Percentiles rank a stretch among this genome's conserved stretches.
Evolutionary conservation across 64 coral and sea anemone species (phyloP).

Genomic region (Montipora cactus): DNA sequence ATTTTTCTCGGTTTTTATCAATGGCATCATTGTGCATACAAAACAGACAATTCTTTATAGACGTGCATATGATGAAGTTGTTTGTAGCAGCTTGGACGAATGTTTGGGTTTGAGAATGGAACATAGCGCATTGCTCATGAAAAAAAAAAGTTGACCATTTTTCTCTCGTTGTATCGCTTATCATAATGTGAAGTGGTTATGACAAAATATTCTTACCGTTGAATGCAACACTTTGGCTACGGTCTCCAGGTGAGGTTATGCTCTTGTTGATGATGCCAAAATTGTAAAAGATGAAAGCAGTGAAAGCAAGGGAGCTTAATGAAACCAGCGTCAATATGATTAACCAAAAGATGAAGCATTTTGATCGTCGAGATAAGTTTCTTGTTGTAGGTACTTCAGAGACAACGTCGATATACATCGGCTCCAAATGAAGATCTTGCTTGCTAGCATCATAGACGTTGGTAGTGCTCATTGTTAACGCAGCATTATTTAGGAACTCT

Average conservation of each 20-base stretch:
- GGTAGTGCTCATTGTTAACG: background rate
- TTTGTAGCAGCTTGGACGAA: no score
- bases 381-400: background rate
- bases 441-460: background rate
- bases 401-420: slow-evolving; percentile 37
- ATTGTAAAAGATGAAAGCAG: slow-evolving; percentile 4
- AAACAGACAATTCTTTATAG: no score
- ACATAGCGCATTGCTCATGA: no score
- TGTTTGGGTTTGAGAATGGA: no score
- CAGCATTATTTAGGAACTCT: background rate
- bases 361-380: slow-evolving; percentile 20
- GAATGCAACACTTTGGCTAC: background rate
- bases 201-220: background rate
- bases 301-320: slow-evolving; percentile 9
- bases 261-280: background rate
- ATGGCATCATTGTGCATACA: no score
- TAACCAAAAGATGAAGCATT: background rate
- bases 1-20: no score
- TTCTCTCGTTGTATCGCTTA: no score
- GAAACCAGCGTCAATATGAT: background rate
- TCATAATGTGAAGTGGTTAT: no score
- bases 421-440: background rate
- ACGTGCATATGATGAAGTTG: no score
- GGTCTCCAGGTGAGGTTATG: background rate
- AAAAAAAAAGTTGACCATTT: no score